Percentiles rank a stretch among this genome's conserved stretches.
Conservation (phyloP, 2,113 vertebrate genomes). For the Glareola pratincola region DNA sequence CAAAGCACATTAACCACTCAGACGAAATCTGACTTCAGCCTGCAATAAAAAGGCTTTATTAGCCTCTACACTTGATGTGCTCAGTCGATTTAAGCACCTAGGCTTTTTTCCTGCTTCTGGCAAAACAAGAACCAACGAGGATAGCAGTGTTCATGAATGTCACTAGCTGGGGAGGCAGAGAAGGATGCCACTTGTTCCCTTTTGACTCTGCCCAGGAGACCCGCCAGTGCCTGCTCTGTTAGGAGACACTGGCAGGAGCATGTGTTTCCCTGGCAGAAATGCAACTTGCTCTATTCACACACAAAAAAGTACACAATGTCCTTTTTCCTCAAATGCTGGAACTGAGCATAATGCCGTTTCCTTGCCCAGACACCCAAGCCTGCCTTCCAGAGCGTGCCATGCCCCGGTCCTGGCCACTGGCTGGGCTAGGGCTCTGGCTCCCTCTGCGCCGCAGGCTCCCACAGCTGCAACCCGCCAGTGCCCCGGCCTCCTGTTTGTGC, state of each 20-base stretch:
- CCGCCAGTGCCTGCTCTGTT: background rate
- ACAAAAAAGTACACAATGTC: background rate
- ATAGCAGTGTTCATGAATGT: background rate
- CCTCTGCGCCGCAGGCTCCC: accelerated
- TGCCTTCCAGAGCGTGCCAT: background rate
- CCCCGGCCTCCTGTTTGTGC: accelerated
- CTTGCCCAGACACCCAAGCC: background rate
- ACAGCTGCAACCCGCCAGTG: accelerated
- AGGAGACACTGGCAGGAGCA: background rate
- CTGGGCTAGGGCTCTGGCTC: background rate
- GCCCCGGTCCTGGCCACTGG: accelerated
- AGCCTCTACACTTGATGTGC: background rate
- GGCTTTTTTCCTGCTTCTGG: background rate
- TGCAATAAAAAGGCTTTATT: background rate
- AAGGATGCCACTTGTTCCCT: background rate
- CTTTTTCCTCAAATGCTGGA: background rate
- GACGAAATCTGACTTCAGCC: background rate
- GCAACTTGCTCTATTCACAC: background rate
- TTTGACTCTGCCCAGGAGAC: background rate
- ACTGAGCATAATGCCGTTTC: background rate
- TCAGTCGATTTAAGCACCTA: background rate
- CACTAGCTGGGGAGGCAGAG: background rate
- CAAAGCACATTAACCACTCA: background rate
- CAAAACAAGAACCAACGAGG: background rate
- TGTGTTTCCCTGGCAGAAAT: slow-evolving; percentile 14